phyloP scores from a whole-genome alignment of 2,888 invertebrate genomes.

The Bruchidius siliquastri region DNA sequence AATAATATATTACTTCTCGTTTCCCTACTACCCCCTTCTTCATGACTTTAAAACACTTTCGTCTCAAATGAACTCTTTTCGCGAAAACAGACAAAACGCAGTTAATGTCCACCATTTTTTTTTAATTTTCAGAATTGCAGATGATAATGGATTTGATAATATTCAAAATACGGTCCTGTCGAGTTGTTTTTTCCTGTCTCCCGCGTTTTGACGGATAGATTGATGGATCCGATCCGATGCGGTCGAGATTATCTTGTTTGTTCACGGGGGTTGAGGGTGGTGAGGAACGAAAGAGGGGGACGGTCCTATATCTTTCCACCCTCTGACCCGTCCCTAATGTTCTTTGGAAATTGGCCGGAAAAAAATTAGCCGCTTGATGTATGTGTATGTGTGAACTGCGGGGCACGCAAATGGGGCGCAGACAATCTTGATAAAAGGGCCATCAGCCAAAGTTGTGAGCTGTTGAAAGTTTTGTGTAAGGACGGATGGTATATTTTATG shows the following conservation, averaged over 20 bases:
- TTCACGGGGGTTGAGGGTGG: neutral
- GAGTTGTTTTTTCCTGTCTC: neutral
- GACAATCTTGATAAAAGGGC: neutral
- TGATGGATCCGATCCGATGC: neutral
- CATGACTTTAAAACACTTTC: too few relatives aligned
- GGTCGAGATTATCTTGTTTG: neutral
- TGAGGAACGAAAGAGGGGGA: neutral
- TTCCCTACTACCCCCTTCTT: too few relatives aligned
- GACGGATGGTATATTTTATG: too few relatives aligned
- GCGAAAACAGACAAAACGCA: too few relatives aligned
- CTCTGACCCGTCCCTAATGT: neutral
- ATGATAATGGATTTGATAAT: too few relatives aligned
- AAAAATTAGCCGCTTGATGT: neutral
- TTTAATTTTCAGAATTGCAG: too few relatives aligned
- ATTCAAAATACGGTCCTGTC: neutral
- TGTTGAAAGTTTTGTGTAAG: too few relatives aligned
- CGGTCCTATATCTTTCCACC: neutral
- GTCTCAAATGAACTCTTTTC: too few relatives aligned
- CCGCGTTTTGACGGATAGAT: neutral
- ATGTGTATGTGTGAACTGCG: neutral
- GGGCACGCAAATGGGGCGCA: neutral
- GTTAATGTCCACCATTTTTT: too few relatives aligned
- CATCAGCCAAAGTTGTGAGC: neutral
- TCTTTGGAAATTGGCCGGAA: neutral
- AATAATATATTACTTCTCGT: too few relatives aligned